Conservation (phyloP, 1,140 invertebrate genomes). For the Euborellia annulipes region DNA sequence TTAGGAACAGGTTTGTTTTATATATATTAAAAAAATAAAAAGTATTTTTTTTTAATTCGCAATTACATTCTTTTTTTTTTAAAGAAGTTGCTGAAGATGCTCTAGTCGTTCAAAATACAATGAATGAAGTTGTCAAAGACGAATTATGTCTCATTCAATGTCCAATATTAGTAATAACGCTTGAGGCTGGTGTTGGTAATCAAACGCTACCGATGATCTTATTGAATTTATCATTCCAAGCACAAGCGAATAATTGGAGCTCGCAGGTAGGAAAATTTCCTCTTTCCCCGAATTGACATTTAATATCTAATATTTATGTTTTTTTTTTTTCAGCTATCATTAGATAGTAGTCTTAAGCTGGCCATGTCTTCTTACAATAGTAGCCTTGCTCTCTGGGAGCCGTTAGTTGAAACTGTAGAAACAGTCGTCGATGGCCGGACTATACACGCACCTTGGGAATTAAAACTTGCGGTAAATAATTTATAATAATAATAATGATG, state of each 20-base stretch:
- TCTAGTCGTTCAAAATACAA: too few relatives aligned
- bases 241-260: constrained; percentile 71
- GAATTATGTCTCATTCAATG: constrained; percentile 55
- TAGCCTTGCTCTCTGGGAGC: constrained; percentile 87
- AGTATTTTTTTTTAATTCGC: too few relatives aligned
- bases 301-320: too few relatives aligned
- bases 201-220: constrained; percentile 80
- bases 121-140: too few relatives aligned
- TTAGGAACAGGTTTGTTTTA: too few relatives aligned
- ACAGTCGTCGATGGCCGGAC: constrained; percentile 33
- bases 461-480: constrained; percentile 55
- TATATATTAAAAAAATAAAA: too few relatives aligned
- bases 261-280: constrained; percentile 44
- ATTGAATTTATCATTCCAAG: constrained; percentile 62
- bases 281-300: too few relatives aligned
- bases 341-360: constrained; percentile 55
- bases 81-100: constrained; percentile 45
- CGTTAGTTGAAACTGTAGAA: constrained; percentile 82
- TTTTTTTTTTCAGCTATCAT: constrained; percentile 35
- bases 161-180: constrained; percentile 57
- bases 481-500: too few relatives aligned
- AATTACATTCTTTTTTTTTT: too few relatives aligned
- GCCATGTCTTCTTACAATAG: constrained; percentile 91
- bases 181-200: constrained; percentile 77
- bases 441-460: constrained; percentile 59